Evolutionary conservation across 2,888 invertebrate genomes (phyloP), one percentile per base, ranked within the genome.

Genomic region (Nomada ferruginata): DNA sequence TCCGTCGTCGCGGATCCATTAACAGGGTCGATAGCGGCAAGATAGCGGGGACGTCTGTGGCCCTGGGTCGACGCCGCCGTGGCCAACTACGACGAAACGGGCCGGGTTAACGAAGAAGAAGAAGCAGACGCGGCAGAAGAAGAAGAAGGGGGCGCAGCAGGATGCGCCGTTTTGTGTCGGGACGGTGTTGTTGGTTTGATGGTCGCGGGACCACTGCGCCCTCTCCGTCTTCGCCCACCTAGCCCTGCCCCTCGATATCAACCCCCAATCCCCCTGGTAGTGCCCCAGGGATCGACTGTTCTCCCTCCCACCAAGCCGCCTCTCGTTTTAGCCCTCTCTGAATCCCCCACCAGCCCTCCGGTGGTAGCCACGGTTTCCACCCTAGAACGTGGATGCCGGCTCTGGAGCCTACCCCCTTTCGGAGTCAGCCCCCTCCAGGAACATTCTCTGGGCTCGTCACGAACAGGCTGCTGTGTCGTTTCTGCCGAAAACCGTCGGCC

Each of bases 151-250:
- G 84, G 82, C 86, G 86, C 82, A 78, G 83, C 79, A 83, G 82
- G 82, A 87, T 84, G 86, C 84, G 85, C 81, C 83, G 85, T 88
- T 88, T 87, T 80, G 84, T 78, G 87, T 84, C 84, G 79, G 85
- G 77, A 80, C 87, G 91, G 91, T 93, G 94, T 93, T 93, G 93
- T 92, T 93, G 92, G 94, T 93, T 93, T 93, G 93, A 92, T 94
- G 94, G 94, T 94, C 94, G 92, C 94, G 94, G 94, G 94, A 94
- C 94, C 92, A 93, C 93, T 94, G 93, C 93, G 93, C 94, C 93
- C 94, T 94, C 93, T 93, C 94, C 94, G 94, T 84, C 87, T 85
- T 87, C 78, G 88, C 83, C 87, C 89, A 86, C 84, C 88, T 87
- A 94, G 95, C 90, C 90, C 92, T 92, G 89, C 94, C 93, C 92